These are phyloP conservation scores for Oxyruncus cristatus DNA, from an alignment of 2,113 vertebrate species.

Conservation along the genomic window DNA sequence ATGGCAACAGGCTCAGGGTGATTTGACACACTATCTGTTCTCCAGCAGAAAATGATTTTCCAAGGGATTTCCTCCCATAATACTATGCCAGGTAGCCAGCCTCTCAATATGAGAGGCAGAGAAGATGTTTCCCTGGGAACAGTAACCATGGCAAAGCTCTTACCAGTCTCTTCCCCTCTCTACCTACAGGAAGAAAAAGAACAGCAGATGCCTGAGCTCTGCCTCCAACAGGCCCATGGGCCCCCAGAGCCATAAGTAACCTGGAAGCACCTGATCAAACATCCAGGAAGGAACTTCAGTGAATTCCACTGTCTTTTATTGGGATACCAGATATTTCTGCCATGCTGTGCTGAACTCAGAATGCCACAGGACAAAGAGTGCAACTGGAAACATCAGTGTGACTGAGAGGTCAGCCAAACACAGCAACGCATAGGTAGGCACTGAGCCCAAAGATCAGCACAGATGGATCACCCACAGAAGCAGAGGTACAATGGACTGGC, in stretches of 20 bases:
- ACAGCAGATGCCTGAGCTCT: neutral
- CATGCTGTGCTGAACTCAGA: neutral
- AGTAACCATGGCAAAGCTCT: conserved; percentile 58
- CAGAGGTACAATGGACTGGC: conserved; percentile 18
- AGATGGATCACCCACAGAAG: neutral
- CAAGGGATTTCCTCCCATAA: neutral
- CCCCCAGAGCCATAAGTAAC: neutral
- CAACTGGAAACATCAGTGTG: conserved; percentile 30
- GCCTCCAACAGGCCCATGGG: neutral
- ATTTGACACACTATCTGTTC: neutral
- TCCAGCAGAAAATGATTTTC: neutral
- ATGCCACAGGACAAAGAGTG: neutral
- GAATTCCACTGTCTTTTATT: neutral
- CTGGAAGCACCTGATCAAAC: neutral
- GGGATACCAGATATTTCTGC: neutral
- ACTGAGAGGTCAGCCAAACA: conserved; percentile 42
- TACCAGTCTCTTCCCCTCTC: neutral
- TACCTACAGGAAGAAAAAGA: neutral
- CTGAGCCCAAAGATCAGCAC: neutral
- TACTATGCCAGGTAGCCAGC: neutral
- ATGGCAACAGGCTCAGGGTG: neutral
- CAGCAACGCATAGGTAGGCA: conserved; percentile 7
- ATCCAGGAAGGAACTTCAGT: neutral
- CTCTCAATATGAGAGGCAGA: neutral
- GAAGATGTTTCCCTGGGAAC: conserved; percentile 57